Evolutionary conservation across 2,113 vertebrate genomes (phyloP), one percentile per base, ranked within the genome.

Genomic region (Tangachromis dhanisi): DNA sequence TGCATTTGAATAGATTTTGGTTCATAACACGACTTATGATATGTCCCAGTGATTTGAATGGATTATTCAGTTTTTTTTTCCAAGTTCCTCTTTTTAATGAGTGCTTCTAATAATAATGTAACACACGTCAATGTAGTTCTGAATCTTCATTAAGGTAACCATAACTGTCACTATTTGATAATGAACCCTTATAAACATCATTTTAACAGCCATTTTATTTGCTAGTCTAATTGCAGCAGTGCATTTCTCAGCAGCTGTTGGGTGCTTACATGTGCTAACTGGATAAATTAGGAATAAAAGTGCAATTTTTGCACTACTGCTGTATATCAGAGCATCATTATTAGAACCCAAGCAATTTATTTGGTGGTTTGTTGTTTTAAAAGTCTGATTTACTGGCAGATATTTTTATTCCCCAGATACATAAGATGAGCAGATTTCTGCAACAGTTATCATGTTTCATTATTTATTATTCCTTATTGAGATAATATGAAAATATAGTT

Each of bases 41-140:
- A 49, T 49, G 42, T 31, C 0, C 42, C 42, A 76, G 6, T 31
- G 26, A 78, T 29, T 31, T 78, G 7, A 78, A 31, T 49, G 3
- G 0, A 49, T 78, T 78, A 51, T 78, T 49, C 0, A 1, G 54
- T 0, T 6, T 17, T 29, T 73, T 26, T 26, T 4, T 1, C n/a
- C 38, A 45, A 16, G 66, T 26, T 73, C 13, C 1, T 71, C 66
- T 24, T 26, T 5, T 71, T 42, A 26, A 45, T 73, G 21, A 45
- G 38, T 24, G 13, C n/a, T 45, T 26, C 40, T 45, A 73, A 57
- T 57, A 45, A 26, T 73, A 45, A 45, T 42, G 63, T 35, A 9
- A 40, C 35, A 24, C n/a, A 38, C 0, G 1, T 24, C 38, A 45
- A 5, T 19, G 45, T 49, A 76, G 26, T 49, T 49, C 40, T 49